Base-by-base conservation (phyloP, 2,113 vertebrate genomes). In the Telmatochromis sp. region DNA sequence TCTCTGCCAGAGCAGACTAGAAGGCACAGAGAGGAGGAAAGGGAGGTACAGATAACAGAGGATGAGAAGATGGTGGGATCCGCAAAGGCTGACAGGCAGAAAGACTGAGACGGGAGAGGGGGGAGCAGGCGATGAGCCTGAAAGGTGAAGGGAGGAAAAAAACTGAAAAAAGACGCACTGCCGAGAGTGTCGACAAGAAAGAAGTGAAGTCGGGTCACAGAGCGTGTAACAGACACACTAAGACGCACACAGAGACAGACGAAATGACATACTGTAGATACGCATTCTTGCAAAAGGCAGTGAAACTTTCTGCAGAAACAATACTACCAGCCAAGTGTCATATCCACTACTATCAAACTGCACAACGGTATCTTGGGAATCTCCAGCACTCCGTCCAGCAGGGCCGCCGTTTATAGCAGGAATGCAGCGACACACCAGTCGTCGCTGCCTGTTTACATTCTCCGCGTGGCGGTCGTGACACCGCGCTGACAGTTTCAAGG, bases 361-460 rank as follows among this genome's bases (percentile, higher is more conserved):
- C 78, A 84, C 21, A 45, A 37, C 1, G 58, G 28, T 37, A 68
- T 73, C 14, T 63, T 3, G 7, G 23, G 33, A 31, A 31, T 80
- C 51, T 57, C 37, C 51, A 55, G 42, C 7, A 8, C n/a, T n/a
- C 23, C 42, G 9, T 42, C 28, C 31, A 26, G 78, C 33, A 57
- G 3, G 28, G 37, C 23, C 23, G n/a, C 53, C 40, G 14, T 79
- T 83, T 81, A 11, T n/a, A 40, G 23, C 5, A 86, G 71, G 81
- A 86, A 87, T 51, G 84, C 68, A 63, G 73, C 6, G 1, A 53
- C 33, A 3, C 42, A 57, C 17, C 63, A 37, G 23, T 7, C 21
- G 5, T 15, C 21, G 28, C n/a, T 5, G 50, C 81, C 54, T 84
- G 78, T 89, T 93, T 86, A 85, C 90, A 88, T 92, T 93, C 88